phyloP scores from a whole-genome alignment of 2,797 vertebrate species.

The Gymnocypris eckloni region DNA sequence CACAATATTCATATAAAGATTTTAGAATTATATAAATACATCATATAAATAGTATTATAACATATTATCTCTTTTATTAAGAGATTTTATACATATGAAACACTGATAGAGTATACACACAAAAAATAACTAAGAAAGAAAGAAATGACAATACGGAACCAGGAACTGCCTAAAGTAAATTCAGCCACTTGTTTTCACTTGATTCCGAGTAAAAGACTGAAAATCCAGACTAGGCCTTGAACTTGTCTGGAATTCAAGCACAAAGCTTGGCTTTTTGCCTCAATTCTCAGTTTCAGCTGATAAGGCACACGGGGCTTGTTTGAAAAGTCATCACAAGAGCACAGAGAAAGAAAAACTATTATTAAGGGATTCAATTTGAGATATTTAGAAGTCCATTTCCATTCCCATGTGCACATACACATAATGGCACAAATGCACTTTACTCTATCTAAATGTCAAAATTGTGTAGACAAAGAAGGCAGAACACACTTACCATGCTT shows the following conservation, averaged over 20 bases:
- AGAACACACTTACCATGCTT: conserved; percentile 51
- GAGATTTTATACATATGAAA: neutral
- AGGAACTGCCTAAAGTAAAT: conserved; percentile 19
- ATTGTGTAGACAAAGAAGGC: conserved; percentile 8
- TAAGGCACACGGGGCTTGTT: conserved; percentile 53
- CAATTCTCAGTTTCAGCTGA: conserved; percentile 46
- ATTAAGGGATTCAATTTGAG: neutral
- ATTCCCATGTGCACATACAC: neutral
- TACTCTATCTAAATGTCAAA: neutral
- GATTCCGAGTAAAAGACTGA: neutral
- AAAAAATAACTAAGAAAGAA: neutral
- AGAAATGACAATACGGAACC: neutral
- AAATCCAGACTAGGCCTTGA: conserved; percentile 16
- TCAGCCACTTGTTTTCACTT: conserved; percentile 3
- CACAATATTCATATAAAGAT: neutral
- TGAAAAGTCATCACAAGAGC: conserved; percentile 51
- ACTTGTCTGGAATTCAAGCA: conserved; percentile 45
- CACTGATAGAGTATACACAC: neutral
- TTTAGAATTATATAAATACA: neutral
- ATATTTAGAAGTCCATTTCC: conserved; percentile 3
- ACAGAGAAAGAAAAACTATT: conserved; percentile 4
- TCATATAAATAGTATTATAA: neutral
- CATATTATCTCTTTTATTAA: neutral
- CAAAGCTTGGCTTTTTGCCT: conserved; percentile 55
- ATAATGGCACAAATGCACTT: conserved; percentile 2